Percentiles rank a stretch among this genome's conserved stretches.
Conservation (phyloP, 2,888 invertebrate species). For the Thereva unica region DNA sequence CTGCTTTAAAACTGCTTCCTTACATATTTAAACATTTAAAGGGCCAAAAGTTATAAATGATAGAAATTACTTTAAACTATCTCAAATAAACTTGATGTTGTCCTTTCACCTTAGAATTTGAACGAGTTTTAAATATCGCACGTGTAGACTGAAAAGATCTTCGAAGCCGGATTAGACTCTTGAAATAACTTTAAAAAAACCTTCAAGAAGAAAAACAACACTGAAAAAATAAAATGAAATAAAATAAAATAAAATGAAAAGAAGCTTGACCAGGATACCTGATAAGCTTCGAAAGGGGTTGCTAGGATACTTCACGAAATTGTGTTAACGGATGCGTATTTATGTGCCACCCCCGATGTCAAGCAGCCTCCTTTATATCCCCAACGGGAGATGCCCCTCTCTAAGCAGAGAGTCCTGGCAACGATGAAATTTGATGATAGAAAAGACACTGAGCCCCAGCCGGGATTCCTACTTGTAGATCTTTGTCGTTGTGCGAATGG, state of each 20-base stretch:
- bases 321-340: constrained; percentile 34
- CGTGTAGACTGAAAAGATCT: not conserved
- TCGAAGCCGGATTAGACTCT: constrained; percentile 10
- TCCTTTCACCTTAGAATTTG: too few relatives aligned
- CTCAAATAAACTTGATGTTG: too few relatives aligned
- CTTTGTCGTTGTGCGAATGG: too few relatives aligned
- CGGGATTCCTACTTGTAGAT: too few relatives aligned
- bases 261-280: constrained; percentile 15
- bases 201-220: constrained; percentile 20
- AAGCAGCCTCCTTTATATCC: constrained; percentile 1
- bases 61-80: too few relatives aligned
- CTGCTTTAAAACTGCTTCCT: too few relatives aligned
- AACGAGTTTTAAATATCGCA: not conserved
- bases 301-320: constrained; percentile 29
- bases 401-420: constrained; percentile 14
- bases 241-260: constrained; percentile 1
- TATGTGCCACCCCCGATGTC: constrained; percentile 14
- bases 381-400: constrained; percentile 14
- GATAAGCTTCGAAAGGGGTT: constrained; percentile 31
- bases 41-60: too few relatives aligned
- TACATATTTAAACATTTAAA: too few relatives aligned
- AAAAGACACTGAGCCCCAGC: not conserved
- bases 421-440: constrained; percentile 33
- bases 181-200: constrained; percentile 12
- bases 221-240: not conserved